A percentile compares a stretch with the other conserved stretches of the same genome.
phyloP scores from a whole-genome alignment of 2,797 vertebrate genomes.

The Enoplosus armatus region DNA sequence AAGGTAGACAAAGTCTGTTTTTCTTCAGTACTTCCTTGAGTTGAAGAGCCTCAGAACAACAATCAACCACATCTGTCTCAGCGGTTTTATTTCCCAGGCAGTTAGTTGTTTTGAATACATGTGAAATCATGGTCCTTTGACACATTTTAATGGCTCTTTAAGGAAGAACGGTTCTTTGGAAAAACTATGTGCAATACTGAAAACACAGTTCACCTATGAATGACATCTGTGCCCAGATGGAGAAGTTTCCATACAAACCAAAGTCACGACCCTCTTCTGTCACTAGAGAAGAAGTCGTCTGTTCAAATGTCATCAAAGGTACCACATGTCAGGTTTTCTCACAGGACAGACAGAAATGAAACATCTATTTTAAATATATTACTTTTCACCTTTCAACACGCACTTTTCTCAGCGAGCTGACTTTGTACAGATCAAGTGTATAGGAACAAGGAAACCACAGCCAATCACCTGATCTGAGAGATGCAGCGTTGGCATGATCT shows the following conservation, averaged over 20 bases:
- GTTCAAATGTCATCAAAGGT: not conserved
- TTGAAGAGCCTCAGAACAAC: not conserved
- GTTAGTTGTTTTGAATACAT: not conserved
- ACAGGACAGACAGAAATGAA: not conserved
- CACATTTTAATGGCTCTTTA: not conserved
- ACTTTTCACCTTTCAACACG: not conserved
- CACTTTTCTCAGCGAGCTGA: not conserved
- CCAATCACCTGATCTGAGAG: not conserved
- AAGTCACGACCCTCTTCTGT: not conserved
- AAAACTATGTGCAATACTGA: not conserved
- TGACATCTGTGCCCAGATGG: not conserved
- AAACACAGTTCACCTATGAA: not conserved
- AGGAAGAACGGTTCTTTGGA: not conserved
- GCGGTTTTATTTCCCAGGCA: not conserved
- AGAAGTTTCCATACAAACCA: not conserved
- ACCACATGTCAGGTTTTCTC: not conserved
- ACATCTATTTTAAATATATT: not conserved
- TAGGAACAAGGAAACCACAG: conserved; percentile 49
- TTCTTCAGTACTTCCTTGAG: not conserved
- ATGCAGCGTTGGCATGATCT: not conserved
- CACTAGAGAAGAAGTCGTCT: not conserved
- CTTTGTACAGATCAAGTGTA: conserved; percentile 1
- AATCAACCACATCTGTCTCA: not conserved
- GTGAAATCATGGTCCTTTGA: not conserved
- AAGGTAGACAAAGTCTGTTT: not conserved